These are phyloP conservation scores for Ptychochromis oligacanthus DNA, from an alignment of 2,113 vertebrate species.

Conservation along the genomic window DNA sequence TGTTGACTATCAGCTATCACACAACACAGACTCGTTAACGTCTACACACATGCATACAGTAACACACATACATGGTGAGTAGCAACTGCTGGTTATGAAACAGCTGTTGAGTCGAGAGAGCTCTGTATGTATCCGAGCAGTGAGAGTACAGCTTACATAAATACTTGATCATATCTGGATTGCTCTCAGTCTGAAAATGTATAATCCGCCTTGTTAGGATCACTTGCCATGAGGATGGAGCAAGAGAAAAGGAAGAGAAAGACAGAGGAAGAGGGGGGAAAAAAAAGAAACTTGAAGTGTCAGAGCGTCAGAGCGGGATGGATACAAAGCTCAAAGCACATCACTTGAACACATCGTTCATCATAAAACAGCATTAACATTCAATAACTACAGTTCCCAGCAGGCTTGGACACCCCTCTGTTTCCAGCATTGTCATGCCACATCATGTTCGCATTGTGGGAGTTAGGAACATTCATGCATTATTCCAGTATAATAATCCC, in stretches of 20 bases:
- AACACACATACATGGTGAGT: neutral
- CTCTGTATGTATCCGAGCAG: slow-evolving; percentile 10
- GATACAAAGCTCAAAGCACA: neutral
- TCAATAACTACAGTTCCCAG: neutral
- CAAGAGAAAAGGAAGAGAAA: neutral
- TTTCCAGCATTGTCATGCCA: slow-evolving; percentile 6
- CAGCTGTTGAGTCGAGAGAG: slow-evolving; percentile 35
- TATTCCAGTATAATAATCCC: neutral
- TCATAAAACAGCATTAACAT: neutral
- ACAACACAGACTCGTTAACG: neutral
- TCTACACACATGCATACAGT: neutral
- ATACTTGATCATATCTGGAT: slow-evolving; percentile 61
- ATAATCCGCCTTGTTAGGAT: slow-evolving; percentile 45
- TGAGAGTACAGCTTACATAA: slow-evolving; percentile 54
- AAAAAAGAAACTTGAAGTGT: neutral
- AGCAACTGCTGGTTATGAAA: slow-evolving; percentile 44
- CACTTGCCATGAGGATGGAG: neutral
- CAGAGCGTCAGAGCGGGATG: neutral
- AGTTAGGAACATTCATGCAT: slow-evolving; percentile 12
- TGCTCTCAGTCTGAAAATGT: slow-evolving; percentile 43
- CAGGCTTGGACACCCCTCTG: neutral
- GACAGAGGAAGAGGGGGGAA: neutral
- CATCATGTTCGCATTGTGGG: slow-evolving; percentile 3
- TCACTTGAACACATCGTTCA: neutral
- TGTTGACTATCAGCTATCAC: slow-evolving; percentile 39